Percentiles rank a stretch among this genome's conserved stretches.
phyloP scores from a whole-genome alignment of 2,888 invertebrate species.

The Artemia sinica region DNA sequence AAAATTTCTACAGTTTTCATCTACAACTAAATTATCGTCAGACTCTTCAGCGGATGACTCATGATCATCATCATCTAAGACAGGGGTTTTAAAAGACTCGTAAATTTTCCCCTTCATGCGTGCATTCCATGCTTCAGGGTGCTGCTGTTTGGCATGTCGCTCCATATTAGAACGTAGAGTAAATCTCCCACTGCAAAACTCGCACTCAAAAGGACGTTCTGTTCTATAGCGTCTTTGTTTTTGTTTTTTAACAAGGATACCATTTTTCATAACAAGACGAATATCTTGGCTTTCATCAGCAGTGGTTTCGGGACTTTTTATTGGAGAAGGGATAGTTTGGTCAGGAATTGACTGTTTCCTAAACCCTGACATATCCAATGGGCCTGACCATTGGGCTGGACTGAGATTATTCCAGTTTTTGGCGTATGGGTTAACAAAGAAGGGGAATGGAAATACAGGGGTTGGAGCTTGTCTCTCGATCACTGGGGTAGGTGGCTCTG shows the following conservation, averaged over 20 bases:
- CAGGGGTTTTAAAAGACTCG: background rate
- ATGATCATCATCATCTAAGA: constrained; percentile 1
- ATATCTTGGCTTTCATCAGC: background rate
- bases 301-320: constrained; percentile 13
- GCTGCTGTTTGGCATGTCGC: constrained; percentile 80
- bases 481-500: constrained; percentile 39
- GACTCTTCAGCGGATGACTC: background rate
- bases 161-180: constrained; percentile 88
- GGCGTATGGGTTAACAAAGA: background rate
- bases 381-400: background rate
- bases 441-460: constrained; percentile 6
- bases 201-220: constrained; percentile 74
- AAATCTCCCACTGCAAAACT: constrained; percentile 73
- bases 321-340: constrained; percentile 14
- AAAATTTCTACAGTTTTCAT: background rate
- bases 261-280: constrained; percentile 57
- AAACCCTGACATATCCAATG: constrained; percentile 1
- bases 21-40: constrained; percentile 9
- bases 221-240: constrained; percentile 76
- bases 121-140: constrained; percentile 73
- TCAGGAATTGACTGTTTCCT: background rate
- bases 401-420: background rate
- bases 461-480: background rate
- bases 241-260: constrained; percentile 74
- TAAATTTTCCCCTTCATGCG: constrained; percentile 40